These are phyloP conservation scores for Drosophila anceps DNA, from an alignment of 2,888 invertebrate species.

Conservation along the genomic window DNA sequence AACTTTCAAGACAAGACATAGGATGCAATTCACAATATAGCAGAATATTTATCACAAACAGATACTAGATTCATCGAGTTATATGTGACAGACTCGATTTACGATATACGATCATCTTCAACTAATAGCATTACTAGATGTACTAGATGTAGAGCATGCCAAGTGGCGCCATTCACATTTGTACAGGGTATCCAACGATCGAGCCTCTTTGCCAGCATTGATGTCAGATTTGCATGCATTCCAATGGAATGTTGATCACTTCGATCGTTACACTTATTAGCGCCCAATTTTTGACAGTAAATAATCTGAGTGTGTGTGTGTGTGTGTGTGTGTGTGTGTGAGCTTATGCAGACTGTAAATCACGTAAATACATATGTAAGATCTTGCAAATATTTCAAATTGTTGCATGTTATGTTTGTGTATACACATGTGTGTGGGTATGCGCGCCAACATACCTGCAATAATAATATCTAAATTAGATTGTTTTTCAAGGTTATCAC, in stretches of 20 bases:
- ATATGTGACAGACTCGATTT: no score
- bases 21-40: no score
- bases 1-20: no score
- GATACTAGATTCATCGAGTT: no score
- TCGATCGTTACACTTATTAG: slow-evolving; percentile 29
- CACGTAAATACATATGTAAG: background rate
- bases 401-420: slow-evolving; percentile 7
- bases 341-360: background rate
- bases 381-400: slow-evolving; percentile 25
- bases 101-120: background rate
- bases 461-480: slow-evolving; percentile 55
- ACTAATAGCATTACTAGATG: background rate
- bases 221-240: slow-evolving; percentile 32
- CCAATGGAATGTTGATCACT: slow-evolving; percentile 45
- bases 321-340: background rate
- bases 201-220: background rate
- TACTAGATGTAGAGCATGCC: no score
- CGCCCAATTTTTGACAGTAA: slow-evolving; percentile 46
- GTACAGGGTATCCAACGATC: slow-evolving; percentile 1
- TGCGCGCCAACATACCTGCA: slow-evolving; percentile 1
- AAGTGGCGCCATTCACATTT: background rate
- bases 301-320: slow-evolving; percentile 11
- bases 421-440: background rate
- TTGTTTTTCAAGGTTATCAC: slow-evolving; percentile 63
- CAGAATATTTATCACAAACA: no score